Base-by-base conservation (phyloP, 2,797 vertebrate genomes). In the Hemibagrus guttatus region DNA sequence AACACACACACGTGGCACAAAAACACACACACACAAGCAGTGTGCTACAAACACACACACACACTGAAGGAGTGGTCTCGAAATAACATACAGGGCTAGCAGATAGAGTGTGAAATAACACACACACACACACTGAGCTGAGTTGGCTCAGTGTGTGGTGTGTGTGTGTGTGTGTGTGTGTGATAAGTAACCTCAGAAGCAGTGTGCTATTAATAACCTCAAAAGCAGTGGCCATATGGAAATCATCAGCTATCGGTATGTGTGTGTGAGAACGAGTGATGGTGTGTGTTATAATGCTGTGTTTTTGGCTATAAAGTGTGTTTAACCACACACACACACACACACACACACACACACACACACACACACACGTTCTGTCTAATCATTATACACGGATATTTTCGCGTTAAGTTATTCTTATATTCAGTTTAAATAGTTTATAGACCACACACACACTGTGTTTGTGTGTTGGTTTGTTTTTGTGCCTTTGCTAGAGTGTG, bases 181-280 rank as follows among this genome's bases (percentile, higher is more conserved):
- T n/a, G n/a, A n/a, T n/a, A n/a, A 85, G 83, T 85, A 89, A 89
- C 76, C 87, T 66, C 89, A 86, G 84, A 86, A 66, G 69, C 52
- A 76, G 85, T 87, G n/a, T 84, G 86, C 85, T 84, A 84, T 86
- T 89, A n/a, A n/a, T n/a, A n/a, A n/a, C 86, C 89, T 87, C n/a
- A n/a, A n/a, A n/a, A n/a, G n/a, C n/a, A n/a, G n/a, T n/a, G n/a
- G 85, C 90, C 90, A 91, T 90, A 87, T 91, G 90, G 90, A 83
- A 90, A 23, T 87, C 89, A 89, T 91, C 88, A 91, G 49, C 31
- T 87, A 59, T 80, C 61, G 71, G 58, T 71, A 78, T 42, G 81
- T 4, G 61, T 17, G 66, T 69, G 80, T 86, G 76, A 80, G 42
- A 46, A 76, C 46, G 78, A 23, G 59, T 39, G 76, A 71, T 23